Evolutionary conservation across 1,140 invertebrate species (phyloP).

Genomic region (Pseudobourletiella spinata): DNA sequence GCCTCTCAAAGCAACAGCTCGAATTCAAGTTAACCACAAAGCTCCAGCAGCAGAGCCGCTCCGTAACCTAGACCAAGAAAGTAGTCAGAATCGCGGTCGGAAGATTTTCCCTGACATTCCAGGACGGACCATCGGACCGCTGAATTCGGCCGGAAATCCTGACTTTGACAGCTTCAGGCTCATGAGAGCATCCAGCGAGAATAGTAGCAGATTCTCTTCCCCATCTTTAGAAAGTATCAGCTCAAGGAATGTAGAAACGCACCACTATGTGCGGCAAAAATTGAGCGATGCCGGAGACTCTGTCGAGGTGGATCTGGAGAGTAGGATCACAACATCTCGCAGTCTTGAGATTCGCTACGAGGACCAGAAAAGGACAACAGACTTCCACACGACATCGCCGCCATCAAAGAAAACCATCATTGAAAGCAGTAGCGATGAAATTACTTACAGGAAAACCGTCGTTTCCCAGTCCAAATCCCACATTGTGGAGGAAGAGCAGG

Average conservation of each 20-base stretch:
- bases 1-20: background rate
- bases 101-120: constrained; percentile 7
- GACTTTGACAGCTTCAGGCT: background rate
- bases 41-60: background rate
- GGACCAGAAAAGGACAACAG: background rate
- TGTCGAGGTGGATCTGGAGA: constrained; percentile 12
- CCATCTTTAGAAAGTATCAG: constrained; percentile 6
- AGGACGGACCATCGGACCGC: background rate
- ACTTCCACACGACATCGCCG: background rate
- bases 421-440: constrained; percentile 2
- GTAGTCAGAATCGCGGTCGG: background rate
- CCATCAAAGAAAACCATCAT: background rate
- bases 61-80: background rate
- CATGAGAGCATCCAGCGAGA: constrained; percentile 8
- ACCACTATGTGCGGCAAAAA: background rate
- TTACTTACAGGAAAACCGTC: constrained; percentile 7
- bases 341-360: constrained; percentile 5
- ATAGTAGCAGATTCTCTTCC: constrained; percentile 18
- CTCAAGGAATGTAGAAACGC: background rate
- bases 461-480: no score
- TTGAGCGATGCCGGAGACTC: background rate
- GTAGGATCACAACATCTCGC: background rate
- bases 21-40: background rate
- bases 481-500: no score
- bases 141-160: background rate